Evolutionary conservation across 2,797 vertebrate species (phyloP).

Genomic region (Monodelphis domestica): DNA sequence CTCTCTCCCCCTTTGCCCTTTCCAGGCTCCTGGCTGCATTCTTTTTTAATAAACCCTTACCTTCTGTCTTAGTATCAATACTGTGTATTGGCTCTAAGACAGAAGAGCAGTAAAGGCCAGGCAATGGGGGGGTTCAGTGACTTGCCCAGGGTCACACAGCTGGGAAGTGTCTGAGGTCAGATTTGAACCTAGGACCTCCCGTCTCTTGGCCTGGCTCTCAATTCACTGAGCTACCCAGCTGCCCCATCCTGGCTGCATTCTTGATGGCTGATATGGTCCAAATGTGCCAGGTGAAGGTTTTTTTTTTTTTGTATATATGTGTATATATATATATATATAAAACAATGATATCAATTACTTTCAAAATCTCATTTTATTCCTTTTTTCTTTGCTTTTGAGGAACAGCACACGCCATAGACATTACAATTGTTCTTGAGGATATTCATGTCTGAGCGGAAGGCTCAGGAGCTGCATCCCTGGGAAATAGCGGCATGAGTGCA

Average conservation of each 20-base stretch:
- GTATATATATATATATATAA: neutral
- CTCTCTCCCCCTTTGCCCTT: neutral
- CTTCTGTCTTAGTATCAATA: no score
- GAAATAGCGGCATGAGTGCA: neutral
- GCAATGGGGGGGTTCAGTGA: no score
- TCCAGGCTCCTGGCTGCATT: neutral
- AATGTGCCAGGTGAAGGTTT: neutral
- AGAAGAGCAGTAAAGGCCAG: no score
- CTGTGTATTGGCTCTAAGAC: no score
- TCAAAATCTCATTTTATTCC: neutral
- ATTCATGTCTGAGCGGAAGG: neutral
- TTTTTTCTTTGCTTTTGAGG: neutral
- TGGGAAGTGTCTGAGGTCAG: no score
- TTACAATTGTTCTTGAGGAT: neutral
- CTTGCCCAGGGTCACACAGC: no score
- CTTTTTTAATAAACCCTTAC: no score
- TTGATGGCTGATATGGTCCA: neutral
- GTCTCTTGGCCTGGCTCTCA: no score
- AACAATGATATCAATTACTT: neutral
- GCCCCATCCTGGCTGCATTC: neutral
- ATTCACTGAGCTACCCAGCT: no score
- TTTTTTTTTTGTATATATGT: no score
- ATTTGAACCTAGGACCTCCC: no score
- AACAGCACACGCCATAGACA: neutral
- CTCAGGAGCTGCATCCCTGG: neutral